These are phyloP conservation scores for Pygmarrhopalites habei DNA, from an alignment of 1,140 invertebrate species.

Conservation along the genomic window DNA sequence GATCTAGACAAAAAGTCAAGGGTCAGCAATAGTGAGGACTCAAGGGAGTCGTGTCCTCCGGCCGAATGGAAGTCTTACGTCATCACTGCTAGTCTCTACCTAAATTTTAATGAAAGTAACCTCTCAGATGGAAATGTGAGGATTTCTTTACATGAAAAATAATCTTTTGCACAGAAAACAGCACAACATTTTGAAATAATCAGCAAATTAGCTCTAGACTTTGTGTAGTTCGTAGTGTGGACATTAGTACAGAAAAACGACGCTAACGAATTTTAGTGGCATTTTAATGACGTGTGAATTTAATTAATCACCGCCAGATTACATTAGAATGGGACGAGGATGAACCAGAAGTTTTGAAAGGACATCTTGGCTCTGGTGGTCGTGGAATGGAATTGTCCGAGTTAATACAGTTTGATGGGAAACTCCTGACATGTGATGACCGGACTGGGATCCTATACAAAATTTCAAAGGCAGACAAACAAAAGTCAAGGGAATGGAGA, in stretches of 20 bases:
- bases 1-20: constrained; percentile 85
- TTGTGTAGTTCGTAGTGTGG: background rate
- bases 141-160: background rate
- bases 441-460: constrained; percentile 86
- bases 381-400: constrained; percentile 97
- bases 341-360: constrained; percentile 55
- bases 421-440: constrained; percentile 86
- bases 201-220: background rate
- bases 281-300: background rate
- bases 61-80: constrained; percentile 76
- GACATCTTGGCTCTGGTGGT: constrained; percentile 67
- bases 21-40: constrained; percentile 47
- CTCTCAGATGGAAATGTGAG: constrained; percentile 25
- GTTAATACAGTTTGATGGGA: constrained; percentile 86
- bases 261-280: constrained; percentile 44
- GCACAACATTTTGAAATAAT: background rate
- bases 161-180: background rate
- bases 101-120: constrained; percentile 38
- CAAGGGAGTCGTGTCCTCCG: no score
- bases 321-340: constrained; percentile 61
- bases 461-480: constrained; percentile 46
- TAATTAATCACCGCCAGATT: constrained; percentile 48
- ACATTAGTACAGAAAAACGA: background rate
- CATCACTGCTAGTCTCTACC: constrained; percentile 57
- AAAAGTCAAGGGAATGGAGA: constrained; percentile 43